phyloP scores from a whole-genome alignment of 2,888 invertebrate species.

The Luperina nickerlii region DNA sequence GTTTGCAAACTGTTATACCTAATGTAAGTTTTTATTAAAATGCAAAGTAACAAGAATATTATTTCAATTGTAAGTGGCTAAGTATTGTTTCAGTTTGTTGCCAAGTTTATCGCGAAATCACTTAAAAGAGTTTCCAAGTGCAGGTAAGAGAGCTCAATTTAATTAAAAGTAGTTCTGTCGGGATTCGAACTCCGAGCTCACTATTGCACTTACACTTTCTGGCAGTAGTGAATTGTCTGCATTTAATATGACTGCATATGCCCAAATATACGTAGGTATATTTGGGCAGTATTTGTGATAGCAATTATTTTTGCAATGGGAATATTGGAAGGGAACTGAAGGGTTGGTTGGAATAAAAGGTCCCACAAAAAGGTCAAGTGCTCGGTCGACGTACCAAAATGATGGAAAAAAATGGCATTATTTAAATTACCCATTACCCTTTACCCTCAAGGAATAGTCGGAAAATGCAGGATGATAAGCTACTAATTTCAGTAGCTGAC shows the following conservation, averaged over 20 bases:
- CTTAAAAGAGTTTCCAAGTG: constrained; percentile 79
- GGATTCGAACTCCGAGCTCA: constrained; percentile 69
- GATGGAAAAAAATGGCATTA: neutral
- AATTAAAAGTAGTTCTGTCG: constrained; percentile 80
- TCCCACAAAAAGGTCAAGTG: constrained; percentile 8
- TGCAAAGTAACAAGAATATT: constrained; percentile 68
- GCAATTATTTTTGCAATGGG: too few relatives aligned
- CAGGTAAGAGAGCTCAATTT: constrained; percentile 79
- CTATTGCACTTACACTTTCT: constrained; percentile 60
- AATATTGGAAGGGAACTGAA: neutral
- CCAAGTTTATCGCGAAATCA: constrained; percentile 81
- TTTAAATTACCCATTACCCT: neutral
- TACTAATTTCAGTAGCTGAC: neutral
- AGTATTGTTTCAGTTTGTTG: constrained; percentile 79
- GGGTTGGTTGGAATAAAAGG: constrained; percentile 5
- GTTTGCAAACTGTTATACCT: constrained; percentile 56
- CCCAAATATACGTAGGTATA: neutral
- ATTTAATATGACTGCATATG: constrained; percentile 17
- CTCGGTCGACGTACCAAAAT: constrained; percentile 6
- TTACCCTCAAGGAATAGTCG: neutral
- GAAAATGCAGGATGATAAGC: neutral
- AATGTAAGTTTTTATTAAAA: constrained; percentile 70
- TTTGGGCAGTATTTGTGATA: neutral
- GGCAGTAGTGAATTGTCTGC: constrained; percentile 32
- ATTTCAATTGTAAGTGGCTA: constrained; percentile 73